Conservation (phyloP, 1,140 invertebrate genomes). For the Chymomyza costata region DNA sequence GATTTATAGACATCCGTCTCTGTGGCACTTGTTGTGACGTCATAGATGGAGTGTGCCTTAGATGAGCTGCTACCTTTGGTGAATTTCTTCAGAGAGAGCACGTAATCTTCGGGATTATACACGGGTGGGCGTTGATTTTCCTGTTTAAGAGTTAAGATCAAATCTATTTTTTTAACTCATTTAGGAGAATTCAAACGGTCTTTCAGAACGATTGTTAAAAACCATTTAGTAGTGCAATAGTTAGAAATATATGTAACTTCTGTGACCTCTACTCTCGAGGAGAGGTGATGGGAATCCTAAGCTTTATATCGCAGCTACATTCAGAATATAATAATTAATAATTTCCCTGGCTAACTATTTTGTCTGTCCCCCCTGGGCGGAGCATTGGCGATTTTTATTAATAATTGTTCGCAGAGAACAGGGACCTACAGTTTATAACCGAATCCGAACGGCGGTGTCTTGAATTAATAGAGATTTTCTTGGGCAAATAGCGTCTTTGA, state of each 20-base stretch:
- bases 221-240: neutral
- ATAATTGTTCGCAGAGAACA: too few relatives aligned
- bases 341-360: too few relatives aligned
- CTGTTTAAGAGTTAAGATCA: constrained; percentile 67
- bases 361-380: too few relatives aligned
- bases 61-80: constrained; percentile 76
- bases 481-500: too few relatives aligned
- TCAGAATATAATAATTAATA: too few relatives aligned
- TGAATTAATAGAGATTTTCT: too few relatives aligned
- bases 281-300: neutral
- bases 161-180: too few relatives aligned
- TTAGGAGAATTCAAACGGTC: neutral
- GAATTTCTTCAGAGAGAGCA: constrained; percentile 85
- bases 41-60: constrained; percentile 66
- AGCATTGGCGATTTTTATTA: too few relatives aligned
- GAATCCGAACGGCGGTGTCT: too few relatives aligned
- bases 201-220: neutral
- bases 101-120: constrained; percentile 91
- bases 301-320: neutral
- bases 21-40: constrained; percentile 37
- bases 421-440: too few relatives aligned
- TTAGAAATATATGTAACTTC: neutral
- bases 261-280: neutral
- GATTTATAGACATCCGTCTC: constrained; percentile 47
- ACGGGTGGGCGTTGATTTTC: constrained; percentile 89